phyloP scores from a whole-genome alignment of 2,113 vertebrate species.

The Varanus komodoensis region DNA sequence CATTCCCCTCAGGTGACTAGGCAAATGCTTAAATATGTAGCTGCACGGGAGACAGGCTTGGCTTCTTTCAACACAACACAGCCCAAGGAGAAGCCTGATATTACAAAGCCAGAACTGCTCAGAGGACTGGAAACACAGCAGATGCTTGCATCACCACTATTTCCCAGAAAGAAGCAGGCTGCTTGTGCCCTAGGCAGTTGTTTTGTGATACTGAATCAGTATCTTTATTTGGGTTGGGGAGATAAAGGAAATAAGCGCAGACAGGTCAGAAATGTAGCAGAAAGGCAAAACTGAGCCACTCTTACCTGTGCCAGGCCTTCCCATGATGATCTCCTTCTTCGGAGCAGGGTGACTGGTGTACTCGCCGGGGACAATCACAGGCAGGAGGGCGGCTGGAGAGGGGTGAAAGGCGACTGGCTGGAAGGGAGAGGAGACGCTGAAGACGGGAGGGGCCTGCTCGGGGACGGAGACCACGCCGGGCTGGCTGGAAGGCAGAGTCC shows the following conservation, averaged over 20 bases:
- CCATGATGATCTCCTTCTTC: conserved; percentile 94
- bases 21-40: neutral
- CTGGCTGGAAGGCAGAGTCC: conserved; percentile 46
- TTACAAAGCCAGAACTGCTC: neutral
- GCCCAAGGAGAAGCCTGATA: neutral
- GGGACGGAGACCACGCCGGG: conserved; percentile 54
- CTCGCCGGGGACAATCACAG: conserved; percentile 88
- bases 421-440: conserved; percentile 76
- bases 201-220: too few relatives aligned
- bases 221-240: neutral
- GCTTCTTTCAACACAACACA: neutral
- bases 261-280: neutral
- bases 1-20: neutral
- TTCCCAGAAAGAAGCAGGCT: neutral
- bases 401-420: conserved; percentile 93
- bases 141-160: neutral
- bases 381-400: conserved; percentile 89
- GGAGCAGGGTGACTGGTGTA: conserved; percentile 86
- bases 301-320: conserved; percentile 93
- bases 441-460: conserved; percentile 68
- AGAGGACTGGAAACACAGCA: neutral
- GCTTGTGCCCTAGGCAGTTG: neutral
- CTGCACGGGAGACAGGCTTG: neutral
- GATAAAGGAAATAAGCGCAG: neutral
- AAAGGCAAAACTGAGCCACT: neutral